These are phyloP conservation scores for Epirrhoe alternata DNA, from an alignment of 2,888 invertebrate genomes.

Conservation along the genomic window DNA sequence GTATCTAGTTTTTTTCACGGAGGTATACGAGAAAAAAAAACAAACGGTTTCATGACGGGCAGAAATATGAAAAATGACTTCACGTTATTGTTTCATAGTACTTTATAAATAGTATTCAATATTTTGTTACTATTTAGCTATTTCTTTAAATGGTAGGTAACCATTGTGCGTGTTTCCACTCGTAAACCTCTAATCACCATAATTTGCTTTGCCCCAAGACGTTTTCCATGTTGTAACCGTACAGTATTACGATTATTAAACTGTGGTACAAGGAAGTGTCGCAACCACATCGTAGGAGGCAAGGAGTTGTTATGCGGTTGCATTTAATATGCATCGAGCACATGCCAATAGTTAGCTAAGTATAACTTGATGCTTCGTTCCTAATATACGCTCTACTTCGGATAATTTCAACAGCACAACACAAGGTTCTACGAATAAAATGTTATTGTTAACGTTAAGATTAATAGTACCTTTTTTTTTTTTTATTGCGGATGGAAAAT, in stretches of 20 bases:
- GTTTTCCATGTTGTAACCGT: slow-evolving; percentile 33
- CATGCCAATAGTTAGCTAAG: slow-evolving; percentile 42
- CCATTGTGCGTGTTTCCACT: too few species aligned
- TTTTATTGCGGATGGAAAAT: too few species aligned
- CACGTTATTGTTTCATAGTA: too few species aligned
- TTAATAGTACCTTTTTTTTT: too few species aligned
- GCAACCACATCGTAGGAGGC: slow-evolving; percentile 66
- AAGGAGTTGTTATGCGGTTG: slow-evolving; percentile 67
- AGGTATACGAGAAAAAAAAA: too few species aligned
- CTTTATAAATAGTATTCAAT: too few species aligned
- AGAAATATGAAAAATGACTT: too few species aligned
- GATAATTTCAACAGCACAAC: slow-evolving; percentile 43
- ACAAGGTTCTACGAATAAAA: slow-evolving; percentile 11
- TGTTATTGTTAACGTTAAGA: slow-evolving; percentile 15
- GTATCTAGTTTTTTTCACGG: too few species aligned
- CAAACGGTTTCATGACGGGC: too few species aligned
- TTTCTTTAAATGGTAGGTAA: too few species aligned
- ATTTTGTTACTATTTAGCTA: too few species aligned
- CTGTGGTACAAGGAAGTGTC: slow-evolving; percentile 68
- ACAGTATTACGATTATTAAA: slow-evolving; percentile 24
- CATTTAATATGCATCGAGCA: slow-evolving; percentile 74
- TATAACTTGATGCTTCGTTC: slow-evolving; percentile 52
- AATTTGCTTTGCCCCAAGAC: slow-evolving; percentile 31
- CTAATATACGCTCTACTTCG: slow-evolving; percentile 51
- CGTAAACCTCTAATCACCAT: slow-evolving; percentile 18